phyloP scores from a whole-genome alignment of 1,140 invertebrate genomes.

The Drosophila orosa region DNA sequence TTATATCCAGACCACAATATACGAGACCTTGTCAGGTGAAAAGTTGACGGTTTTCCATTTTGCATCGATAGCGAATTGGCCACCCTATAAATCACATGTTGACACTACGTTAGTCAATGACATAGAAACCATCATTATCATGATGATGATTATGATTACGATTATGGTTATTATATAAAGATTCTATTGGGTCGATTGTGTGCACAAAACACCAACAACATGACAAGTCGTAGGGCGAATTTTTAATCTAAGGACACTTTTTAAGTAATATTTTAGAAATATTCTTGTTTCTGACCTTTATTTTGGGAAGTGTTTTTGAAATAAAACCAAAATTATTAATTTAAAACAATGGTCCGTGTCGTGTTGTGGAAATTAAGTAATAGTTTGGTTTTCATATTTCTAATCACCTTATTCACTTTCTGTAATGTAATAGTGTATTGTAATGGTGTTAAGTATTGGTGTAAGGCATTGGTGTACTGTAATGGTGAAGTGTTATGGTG shows the following conservation, averaged over 20 bases:
- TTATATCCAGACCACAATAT: slow-evolving; percentile 8
- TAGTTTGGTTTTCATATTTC: neutral
- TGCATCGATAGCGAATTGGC: slow-evolving; percentile 6
- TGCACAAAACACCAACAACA: neutral
- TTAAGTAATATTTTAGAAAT: too few species aligned
- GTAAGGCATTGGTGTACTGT: neutral
- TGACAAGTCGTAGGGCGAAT: slow-evolving; percentile 8
- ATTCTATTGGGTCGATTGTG: slow-evolving; percentile 7
- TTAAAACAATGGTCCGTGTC: neutral
- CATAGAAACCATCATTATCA: slow-evolving; percentile 49
- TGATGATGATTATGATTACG: slow-evolving; percentile 11
- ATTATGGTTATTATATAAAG: slow-evolving; percentile 7
- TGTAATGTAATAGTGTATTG: too few species aligned
- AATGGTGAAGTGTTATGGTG: neutral
- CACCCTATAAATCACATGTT: slow-evolving; percentile 54
- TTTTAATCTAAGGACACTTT: neutral
- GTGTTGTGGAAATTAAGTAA: neutral
- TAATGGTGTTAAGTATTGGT: too few species aligned
- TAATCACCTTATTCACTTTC: too few species aligned
- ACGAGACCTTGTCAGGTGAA: neutral
- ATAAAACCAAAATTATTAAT: neutral
- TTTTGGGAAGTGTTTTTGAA: neutral
- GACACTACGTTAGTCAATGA: slow-evolving; percentile 52
- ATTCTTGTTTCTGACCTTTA: neutral
- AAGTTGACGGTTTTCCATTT: slow-evolving; percentile 3